Base-by-base conservation (phyloP, 2,888 invertebrate species). In the Acrobasis suavella region DNA sequence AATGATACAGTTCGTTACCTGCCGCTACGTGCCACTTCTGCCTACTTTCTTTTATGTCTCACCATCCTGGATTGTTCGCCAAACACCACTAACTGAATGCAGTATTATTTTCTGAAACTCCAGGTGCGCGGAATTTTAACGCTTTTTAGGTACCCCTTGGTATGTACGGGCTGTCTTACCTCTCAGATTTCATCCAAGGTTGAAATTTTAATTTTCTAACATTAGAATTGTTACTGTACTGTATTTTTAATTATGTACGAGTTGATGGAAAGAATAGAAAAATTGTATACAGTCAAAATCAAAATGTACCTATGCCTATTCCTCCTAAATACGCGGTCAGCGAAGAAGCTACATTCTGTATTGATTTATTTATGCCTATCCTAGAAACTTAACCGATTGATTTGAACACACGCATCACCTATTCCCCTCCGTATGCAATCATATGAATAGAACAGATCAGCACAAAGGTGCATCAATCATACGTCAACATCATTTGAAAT, bases 1-100 rank as follows among this genome's bases (percentile, higher is more conserved):
- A 51, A 51, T 60, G 60, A 60, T 60, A 60, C 60, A 60, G 60
- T 60, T 60, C 60, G 60, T 60, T 60, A 60, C 60, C 60, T 60
- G 50, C 22, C n/a, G 60, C 52, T 60, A 60, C 60, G 60, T 60
- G 60, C 51, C 51, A 17, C 39, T 51, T 50, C 51, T 51, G 60
- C 51, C 60, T 51, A 60, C 39, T 51, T 50, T 52, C 60, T 60
- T 60, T 59, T 60, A 39, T n/a, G 14, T 60, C 60, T 42, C 60
- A 60, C 60, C 51, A 60, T 39, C 60, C 17, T 51, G 60, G 51
- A 42, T 50, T 51, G 16, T 51, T 50, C 60, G n/a, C 50, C 17
- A 22, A 59, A 15, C 50, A 32, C 50, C 12, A 9, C 51, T 12
- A 1, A 51, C 42, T 14, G 17, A 56, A 56, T 56, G 42, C 56